Base-by-base conservation (phyloP, 2,113 vertebrate genomes). In the Synchiropus splendidus region DNA sequence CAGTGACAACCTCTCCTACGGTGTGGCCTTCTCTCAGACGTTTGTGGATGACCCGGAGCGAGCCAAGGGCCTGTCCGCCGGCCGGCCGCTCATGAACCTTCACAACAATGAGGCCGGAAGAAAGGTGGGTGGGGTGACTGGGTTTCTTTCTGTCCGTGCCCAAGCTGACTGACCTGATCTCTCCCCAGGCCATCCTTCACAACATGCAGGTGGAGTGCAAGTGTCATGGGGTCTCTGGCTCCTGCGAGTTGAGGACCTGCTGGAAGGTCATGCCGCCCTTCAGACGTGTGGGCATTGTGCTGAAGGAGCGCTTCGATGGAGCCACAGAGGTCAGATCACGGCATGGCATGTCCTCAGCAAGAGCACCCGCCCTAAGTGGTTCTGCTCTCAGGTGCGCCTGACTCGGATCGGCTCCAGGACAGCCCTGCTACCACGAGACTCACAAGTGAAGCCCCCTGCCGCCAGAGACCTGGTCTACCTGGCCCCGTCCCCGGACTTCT, bases 211-310 rank as follows among this genome's bases (percentile, higher is more conserved):
- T 86, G 44, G 81, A 85, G 64, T 83, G 85, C 46, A 81, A 87
- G 67, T 88, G 86, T 63, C 84, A 83, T 0, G 83, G 85, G 0
- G 72, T 88, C 54, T 88, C 59, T 0, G 86, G 83, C 15, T 90
- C 86, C 51, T 88, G 88, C 2, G 64, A 87, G 65, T 57, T 85
- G 43, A 61, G 46, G 52, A 83, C 79, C 0, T 86, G 86, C 62
- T 89, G 89, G 85, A 88, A 86, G 54, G 85, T 79, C 44, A 83
- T 84, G 81, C 85, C 86, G 21, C 80, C 85, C 1, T 87, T 87
- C 61, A 44, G 58, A 27, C 69, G 79, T 1, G 72, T 85, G 5
- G 85, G 85, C 2, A 42, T 53, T 0, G 27, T 86, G 55, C 79
- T 89, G 40, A 87, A 85, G 70, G 87, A 89, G n/a, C 82, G 76